These are phyloP conservation scores for Noctua pronuba DNA, from an alignment of 2,888 invertebrate species.

Conservation along the genomic window DNA sequence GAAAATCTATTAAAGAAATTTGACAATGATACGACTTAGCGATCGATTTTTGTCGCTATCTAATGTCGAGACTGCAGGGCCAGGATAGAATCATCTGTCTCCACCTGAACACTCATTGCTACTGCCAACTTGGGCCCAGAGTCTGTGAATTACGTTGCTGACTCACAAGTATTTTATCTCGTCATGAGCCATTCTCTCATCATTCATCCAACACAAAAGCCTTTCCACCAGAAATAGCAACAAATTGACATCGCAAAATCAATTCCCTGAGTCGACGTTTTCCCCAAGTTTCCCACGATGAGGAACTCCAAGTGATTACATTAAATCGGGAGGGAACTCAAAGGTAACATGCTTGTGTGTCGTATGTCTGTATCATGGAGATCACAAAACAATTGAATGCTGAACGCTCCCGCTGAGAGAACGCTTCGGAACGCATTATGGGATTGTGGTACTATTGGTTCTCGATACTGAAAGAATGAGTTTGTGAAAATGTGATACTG, in stretches of 20 bases:
- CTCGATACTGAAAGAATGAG: constrained; percentile 33
- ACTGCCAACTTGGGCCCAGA: too few species aligned
- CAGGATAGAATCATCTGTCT: neutral
- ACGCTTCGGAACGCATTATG: constrained; percentile 55
- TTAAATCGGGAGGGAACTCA: constrained; percentile 35
- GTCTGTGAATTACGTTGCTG: neutral
- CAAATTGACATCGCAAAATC: constrained; percentile 24
- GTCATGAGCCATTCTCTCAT: neutral
- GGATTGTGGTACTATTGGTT: constrained; percentile 38
- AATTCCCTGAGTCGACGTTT: constrained; percentile 30
- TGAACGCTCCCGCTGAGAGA: constrained; percentile 42
- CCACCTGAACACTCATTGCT: neutral
- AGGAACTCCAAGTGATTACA: constrained; percentile 41
- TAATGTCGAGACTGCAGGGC: too few species aligned
- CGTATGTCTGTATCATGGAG: constrained; percentile 44
- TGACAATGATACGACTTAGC: too few species aligned
- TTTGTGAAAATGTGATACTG: neutral
- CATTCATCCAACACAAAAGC: neutral
- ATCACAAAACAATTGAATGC: constrained; percentile 66
- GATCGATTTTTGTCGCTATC: too few species aligned
- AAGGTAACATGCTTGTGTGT: constrained; percentile 25
- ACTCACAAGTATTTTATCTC: neutral
- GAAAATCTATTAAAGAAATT: too few species aligned
- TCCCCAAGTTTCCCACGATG: constrained; percentile 5
- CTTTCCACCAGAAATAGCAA: neutral